Base-by-base conservation (phyloP, 2,888 invertebrate genomes). In the Nomada hirtipes region DNA sequence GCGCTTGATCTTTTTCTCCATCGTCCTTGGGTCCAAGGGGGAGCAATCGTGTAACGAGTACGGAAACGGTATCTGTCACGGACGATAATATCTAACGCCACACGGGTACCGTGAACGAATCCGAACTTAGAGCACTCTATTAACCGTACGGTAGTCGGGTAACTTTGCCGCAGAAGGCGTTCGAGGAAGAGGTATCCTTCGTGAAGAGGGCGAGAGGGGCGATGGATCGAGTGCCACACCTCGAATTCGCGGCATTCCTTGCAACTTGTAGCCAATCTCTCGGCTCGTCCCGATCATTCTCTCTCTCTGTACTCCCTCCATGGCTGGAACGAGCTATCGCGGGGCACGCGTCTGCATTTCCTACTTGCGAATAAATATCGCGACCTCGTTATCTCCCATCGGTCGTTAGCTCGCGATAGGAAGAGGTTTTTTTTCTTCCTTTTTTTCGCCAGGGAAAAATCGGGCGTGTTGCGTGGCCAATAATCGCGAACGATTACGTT, bases 181-280 rank as follows among this genome's bases (percentile, higher is more conserved):
- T 75, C 55, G 74, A 75, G 83, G 83, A 83, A 85, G 81, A 70
- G 70, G 60, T 82, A 83, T 83, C 81, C 85, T 80, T 47, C 75
- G 63, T 68, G 83, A 77, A 68, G 80, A 77, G 83, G 69, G 69
- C 64, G 83, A 69, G 70, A 64, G 71, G 65, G 70, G 75, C 36
- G 67, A 67, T 57, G 74, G 64, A 53, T 44, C 55, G 67, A 47
- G 68, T 75, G 91, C 91, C 92, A 91, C 92, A 91, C 92, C 92
- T 92, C 90, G 90, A 92, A 92, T 92, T 91, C 90, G 90, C 91
- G 84, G 90, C 91, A 92, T 92, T 91, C 92, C 91, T 80, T 80
- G 59, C 83, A 60, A 74, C 76, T 73, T 52, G 65, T 83, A 78
- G 85, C 87, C 86, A 86, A 90, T 86, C 87, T 83, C 81, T 74